A percentile compares a stretch with the other conserved stretches of the same genome.
Conservation (phyloP, 2,113 vertebrate species). For the Myrmecophaga tridactyla region DNA sequence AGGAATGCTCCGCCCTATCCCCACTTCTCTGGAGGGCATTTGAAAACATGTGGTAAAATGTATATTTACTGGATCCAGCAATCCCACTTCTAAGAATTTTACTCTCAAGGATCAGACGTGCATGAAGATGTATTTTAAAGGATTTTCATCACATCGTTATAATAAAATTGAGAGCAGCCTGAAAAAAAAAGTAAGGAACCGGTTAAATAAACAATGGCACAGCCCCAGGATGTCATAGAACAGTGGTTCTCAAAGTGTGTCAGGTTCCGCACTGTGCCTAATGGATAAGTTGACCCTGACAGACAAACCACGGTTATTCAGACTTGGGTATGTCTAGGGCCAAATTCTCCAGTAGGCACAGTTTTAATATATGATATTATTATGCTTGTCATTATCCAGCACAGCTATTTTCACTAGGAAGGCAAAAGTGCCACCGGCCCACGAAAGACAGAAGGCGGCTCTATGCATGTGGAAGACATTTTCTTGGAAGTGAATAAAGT, state of each 20-base stretch:
- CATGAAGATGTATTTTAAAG: background rate
- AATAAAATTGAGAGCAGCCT: background rate
- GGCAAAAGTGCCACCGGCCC: background rate
- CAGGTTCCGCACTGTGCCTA: background rate
- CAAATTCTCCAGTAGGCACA: background rate
- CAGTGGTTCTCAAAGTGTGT: background rate
- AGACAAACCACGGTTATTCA: background rate
- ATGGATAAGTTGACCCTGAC: background rate
- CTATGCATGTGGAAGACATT: background rate
- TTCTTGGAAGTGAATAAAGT: constrained; percentile 33
- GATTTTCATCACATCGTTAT: background rate
- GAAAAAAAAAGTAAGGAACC: background rate
- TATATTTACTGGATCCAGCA: background rate
- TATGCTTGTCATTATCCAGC: background rate
- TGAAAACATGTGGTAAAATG: background rate
- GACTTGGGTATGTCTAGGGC: background rate
- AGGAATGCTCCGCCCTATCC: background rate
- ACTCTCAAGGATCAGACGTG: background rate
- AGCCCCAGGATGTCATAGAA: background rate
- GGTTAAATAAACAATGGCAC: background rate
- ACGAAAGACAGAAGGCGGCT: background rate
- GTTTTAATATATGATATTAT: background rate
- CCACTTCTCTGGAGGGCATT: background rate
- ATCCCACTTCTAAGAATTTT: background rate
- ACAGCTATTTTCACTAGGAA: background rate